phyloP scores from a whole-genome alignment of 2,113 vertebrate genomes.

The pig (Sus scrofa) region DNA sequence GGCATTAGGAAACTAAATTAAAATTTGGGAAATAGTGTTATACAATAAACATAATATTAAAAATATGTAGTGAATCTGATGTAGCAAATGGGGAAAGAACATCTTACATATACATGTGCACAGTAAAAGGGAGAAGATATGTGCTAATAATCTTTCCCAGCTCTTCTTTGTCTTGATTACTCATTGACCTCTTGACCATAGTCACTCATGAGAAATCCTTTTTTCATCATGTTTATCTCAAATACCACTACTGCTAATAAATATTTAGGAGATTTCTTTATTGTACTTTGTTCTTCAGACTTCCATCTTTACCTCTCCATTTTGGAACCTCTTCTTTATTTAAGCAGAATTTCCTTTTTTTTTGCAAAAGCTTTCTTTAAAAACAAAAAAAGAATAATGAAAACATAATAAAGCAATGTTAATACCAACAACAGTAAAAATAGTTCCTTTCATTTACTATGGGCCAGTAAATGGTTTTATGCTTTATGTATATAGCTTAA shows the following conservation, averaged over 20 bases:
- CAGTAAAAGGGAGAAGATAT: not conserved
- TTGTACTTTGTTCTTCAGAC: not conserved
- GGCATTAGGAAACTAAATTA: not conserved
- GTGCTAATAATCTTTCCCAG: not conserved
- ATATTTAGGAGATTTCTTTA: not conserved
- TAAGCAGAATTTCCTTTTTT: not conserved
- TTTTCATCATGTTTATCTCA: not conserved
- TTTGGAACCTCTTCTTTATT: accelerated
- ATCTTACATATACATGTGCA: not conserved
- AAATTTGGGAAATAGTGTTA: not conserved
- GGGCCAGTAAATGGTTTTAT: not conserved
- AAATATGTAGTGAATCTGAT: not conserved
- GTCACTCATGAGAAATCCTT: not conserved
- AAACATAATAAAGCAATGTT: not conserved
- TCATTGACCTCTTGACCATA: not conserved
- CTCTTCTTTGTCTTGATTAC: not conserved
- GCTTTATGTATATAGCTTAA: not conserved
- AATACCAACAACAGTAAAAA: not conserved
- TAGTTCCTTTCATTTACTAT: not conserved
- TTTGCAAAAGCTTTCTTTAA: not conserved
- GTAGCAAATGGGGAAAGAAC: not conserved
- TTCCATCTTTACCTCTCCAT: not conserved
- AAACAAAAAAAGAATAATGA: not conserved
- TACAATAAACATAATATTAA: not conserved
- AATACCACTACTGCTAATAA: not conserved